Base-by-base conservation (phyloP, 2,888 invertebrate species). In the Ommatoiulus sabulosus region DNA sequence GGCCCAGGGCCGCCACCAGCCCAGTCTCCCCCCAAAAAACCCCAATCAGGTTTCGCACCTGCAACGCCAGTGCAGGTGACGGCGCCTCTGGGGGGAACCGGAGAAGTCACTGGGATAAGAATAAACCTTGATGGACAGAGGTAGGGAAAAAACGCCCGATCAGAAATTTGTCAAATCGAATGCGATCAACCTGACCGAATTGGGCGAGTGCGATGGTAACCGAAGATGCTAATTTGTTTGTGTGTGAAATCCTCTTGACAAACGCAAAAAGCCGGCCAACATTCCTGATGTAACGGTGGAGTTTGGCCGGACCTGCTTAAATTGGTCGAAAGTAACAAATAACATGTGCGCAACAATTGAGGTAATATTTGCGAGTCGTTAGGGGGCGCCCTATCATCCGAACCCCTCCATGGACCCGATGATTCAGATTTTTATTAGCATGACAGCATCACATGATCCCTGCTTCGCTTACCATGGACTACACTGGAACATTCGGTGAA, bases 41-140 rank as follows among this genome's bases (percentile, higher is more conserved):
- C 44, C 43, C 35, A 15, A 84, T 35, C 44, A 35, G 84, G 84
- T 44, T 84, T 84, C 84, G 84, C 84, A 84, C 84, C 84, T 84
- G 84, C 84, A 35, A 84, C 84, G 4, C 84, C 35, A 35, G 35
- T 84, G 84, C 84, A 84, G 84, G 84, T 84, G 84, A 84, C 84
- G 84, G 44, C 15, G 44, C 84, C 84, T 44, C 44, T 15, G 20
- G 84, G 84, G 84, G 15, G 35, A 44, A 24, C 15, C 43, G 24
- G 10, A 84, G 20, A 84, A 84, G 43, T 84, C 84, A 84, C 12
- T 35, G 84, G 84, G 84, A 84, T 84, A 44, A 44, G 84, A 84
- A 44, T 12, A 44, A 17, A 84, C 57, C 57, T 57, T 84, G 44
- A 84, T 15, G 84, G 84, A 84, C 43, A 84, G 35, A 84, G 84